Conservation (phyloP, 2,888 invertebrate genomes). For the Vanessa cardui region DNA sequence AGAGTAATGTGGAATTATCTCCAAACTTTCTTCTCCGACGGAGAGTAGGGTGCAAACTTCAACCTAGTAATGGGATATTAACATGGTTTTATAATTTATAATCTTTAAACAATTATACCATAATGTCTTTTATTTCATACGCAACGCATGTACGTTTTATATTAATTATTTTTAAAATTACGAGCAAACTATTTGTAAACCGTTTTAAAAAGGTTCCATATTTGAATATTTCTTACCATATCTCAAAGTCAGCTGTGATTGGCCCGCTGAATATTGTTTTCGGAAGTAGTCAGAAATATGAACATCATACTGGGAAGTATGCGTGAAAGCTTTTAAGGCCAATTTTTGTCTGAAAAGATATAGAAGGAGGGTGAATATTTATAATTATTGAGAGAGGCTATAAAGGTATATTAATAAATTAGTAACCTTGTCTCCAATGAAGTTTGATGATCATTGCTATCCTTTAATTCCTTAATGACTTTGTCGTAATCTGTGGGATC, state of each 20-base stretch:
- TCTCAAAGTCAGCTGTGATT: slow-evolving; percentile 91
- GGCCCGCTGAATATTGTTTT: slow-evolving; percentile 90
- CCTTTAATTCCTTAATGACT: slow-evolving; percentile 88
- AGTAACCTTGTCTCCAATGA: slow-evolving; percentile 86
- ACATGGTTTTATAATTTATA: too few relatives aligned
- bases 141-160: too few relatives aligned
- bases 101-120: too few relatives aligned
- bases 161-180: too few relatives aligned
- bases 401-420: background rate
- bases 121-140: too few relatives aligned
- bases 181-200: too few relatives aligned
- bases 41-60: too few relatives aligned
- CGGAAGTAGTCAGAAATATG: slow-evolving; percentile 98
- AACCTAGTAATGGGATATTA: too few relatives aligned
- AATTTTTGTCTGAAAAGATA: slow-evolving; percentile 85
- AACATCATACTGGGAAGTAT: slow-evolving; percentile 96
- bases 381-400: too few relatives aligned
- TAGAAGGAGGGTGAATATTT: slow-evolving; percentile 12
- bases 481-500: slow-evolving; percentile 94
- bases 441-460: slow-evolving; percentile 86
- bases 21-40: too few relatives aligned
- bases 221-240: slow-evolving; percentile 85
- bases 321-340: slow-evolving; percentile 97
- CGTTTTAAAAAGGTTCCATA: too few relatives aligned
- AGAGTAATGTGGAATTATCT: too few relatives aligned